Evolutionary conservation across 2,113 vertebrate genomes (phyloP).

Genomic region (Tragulus kanchil): DNA sequence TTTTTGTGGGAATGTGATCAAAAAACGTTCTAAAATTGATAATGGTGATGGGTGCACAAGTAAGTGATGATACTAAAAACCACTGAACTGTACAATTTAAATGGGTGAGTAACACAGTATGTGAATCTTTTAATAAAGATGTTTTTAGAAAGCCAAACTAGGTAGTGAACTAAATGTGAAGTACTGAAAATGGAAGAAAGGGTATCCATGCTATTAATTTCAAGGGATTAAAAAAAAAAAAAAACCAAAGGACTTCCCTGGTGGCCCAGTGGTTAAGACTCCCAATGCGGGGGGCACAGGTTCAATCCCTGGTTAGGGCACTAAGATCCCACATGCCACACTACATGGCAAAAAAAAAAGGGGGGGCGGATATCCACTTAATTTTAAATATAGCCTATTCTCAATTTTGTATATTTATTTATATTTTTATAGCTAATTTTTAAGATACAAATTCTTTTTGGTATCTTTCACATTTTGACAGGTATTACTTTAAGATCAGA

Average conservation of each 20-base stretch:
- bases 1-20: neutral
- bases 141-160: neutral
- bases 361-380: neutral
- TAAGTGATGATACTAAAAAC: neutral
- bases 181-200: neutral
- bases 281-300: neutral
- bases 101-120: neutral
- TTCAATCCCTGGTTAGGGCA: neutral
- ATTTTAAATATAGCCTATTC: neutral
- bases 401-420: neutral
- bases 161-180: conserved; percentile 39
- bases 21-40: neutral
- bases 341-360: neutral
- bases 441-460: neutral
- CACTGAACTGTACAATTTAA: neutral
- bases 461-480: conserved; percentile 43
- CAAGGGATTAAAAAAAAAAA: neutral
- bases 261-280: neutral
- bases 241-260: neutral
- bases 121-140: conserved; percentile 7
- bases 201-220: neutral
- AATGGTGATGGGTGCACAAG: neutral
- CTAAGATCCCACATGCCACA: neutral
- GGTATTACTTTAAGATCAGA: conserved; percentile 27
- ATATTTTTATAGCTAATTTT: conserved; percentile 45